Base-by-base conservation (phyloP, 53 echinoderm and acorn worm species). In the Actinopyga echinites region DNA sequence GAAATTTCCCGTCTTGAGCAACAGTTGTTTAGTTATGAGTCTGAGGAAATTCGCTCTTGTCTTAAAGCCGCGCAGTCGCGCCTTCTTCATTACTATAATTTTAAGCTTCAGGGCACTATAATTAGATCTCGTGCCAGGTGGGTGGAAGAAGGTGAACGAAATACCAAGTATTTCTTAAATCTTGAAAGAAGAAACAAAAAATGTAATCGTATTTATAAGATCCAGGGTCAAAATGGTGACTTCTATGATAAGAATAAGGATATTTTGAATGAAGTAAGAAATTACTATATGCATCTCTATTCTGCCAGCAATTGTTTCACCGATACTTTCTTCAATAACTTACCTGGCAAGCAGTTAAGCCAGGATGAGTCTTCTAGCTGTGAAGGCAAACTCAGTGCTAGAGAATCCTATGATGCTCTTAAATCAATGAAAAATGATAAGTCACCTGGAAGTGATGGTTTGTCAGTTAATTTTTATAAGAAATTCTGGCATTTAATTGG, bases 381-480 rank as follows among this genome's bases (percentile, higher is more conserved):
- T 69, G 69, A 69, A 36, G 69, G 69, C 8, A 15, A 32, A 13
- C 40, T 33, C 21, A 30, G 32, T 69, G 30, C 35, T 12, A n/a
- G 35, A 32, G 69, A 69, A 30, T 69, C 32, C 33, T 8, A 19
- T 30, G 11, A 42, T 8, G 22, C 75, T 23, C 75, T 74, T 17
- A 30, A 25, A 9, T 22, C 75, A 29, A 43, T 74, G 52, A 74
- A 36, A 49, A 83, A 79, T 28, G 84, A 89, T 56, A 89, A 89
- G 61, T 82, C 83, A 23, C 92, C 89, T 23, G 86, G 86, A 42
- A 54, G 75, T 22, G 89, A 92, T 92, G 86, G 89, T 42, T 33
- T 92, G 19, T 89, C 49, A 22, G 44, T 75, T 43, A 53, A 75
- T 30, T 40, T 75, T 24, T 75, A 75, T 29, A 75, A 74, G 44